phyloP scores from a whole-genome alignment of 2,113 vertebrate species.

The Solea senegalensis region DNA sequence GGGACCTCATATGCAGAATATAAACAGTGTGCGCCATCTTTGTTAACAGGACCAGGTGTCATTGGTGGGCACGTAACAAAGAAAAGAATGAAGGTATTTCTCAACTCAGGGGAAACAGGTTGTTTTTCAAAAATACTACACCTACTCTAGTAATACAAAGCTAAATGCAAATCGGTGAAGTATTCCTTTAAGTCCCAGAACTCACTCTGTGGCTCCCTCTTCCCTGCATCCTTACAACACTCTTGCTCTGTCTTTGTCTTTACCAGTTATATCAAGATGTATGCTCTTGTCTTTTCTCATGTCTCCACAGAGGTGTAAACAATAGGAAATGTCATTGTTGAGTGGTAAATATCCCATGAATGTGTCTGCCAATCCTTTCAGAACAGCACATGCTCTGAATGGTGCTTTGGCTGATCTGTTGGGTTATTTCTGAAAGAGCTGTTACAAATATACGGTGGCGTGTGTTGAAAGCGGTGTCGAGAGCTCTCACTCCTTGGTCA shows the following conservation, averaged over 20 bases:
- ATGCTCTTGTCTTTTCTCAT: not conserved
- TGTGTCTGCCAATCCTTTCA: not conserved
- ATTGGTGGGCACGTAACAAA: too few species aligned
- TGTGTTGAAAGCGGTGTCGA: not conserved
- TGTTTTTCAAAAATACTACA: too few species aligned
- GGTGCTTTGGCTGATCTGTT: slow-evolving; percentile 1
- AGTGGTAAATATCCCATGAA: not conserved
- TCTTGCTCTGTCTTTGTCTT: not conserved
- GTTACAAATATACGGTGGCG: not conserved
- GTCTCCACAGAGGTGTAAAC: too few species aligned
- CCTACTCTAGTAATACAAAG: too few species aligned
- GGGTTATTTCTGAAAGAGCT: slow-evolving; percentile 4
- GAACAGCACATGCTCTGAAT: not conserved
- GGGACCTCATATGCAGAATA: too few species aligned
- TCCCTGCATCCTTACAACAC: not conserved
- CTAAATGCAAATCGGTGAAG: too few species aligned
- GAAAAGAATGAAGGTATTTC: too few species aligned
- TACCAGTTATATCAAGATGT: not conserved
- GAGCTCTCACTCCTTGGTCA: too few species aligned
- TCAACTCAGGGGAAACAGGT: too few species aligned
- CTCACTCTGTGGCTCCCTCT: not conserved
- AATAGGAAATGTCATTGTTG: too few species aligned
- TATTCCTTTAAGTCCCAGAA: slow-evolving; percentile 1
- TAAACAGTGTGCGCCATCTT: too few species aligned
- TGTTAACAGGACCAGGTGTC: too few species aligned